Evolutionary conservation across 2,113 vertebrate genomes (phyloP).

Genomic region (Variabilichromis moorii): DNA sequence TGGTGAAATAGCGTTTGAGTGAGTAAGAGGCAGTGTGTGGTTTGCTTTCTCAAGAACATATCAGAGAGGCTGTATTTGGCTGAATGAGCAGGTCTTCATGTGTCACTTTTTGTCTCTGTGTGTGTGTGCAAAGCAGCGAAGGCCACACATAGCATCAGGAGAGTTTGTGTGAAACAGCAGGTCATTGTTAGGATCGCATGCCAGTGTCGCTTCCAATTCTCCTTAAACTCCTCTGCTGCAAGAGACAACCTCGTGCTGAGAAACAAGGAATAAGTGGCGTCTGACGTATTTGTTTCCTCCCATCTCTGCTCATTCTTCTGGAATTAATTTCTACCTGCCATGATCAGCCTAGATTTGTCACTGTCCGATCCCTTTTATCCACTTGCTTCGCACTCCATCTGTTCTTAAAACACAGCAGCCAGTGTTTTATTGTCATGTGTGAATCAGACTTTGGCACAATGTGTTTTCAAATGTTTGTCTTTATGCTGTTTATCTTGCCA

Average conservation of each 20-base stretch:
- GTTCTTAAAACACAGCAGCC: neutral
- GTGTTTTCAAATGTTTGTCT: slow-evolving; percentile 12
- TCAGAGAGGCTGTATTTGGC: neutral
- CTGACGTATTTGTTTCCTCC: neutral
- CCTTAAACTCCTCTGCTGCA: neutral
- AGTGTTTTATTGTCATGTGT: neutral
- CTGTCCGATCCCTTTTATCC: neutral
- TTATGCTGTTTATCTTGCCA: neutral
- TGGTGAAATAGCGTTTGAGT: neutral
- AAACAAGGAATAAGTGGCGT: neutral
- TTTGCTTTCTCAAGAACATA: neutral
- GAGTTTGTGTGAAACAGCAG: slow-evolving; percentile 31
- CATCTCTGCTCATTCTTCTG: neutral
- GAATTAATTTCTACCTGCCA: neutral
- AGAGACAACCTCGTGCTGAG: neutral
- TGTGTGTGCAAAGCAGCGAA: neutral
- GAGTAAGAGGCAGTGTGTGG: neutral
- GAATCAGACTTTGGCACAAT: slow-evolving; percentile 9
- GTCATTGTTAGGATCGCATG: slow-evolving; percentile 31
- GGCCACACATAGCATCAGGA: slow-evolving; percentile 25
- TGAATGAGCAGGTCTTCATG: neutral
- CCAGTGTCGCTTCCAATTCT: slow-evolving; percentile 27
- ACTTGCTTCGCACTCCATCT: neutral
- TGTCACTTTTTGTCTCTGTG: neutral
- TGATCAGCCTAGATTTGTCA: neutral